Evolutionary conservation across 2,888 invertebrate genomes (phyloP).

Genomic region (Acanthosepion lycidas): DNA sequence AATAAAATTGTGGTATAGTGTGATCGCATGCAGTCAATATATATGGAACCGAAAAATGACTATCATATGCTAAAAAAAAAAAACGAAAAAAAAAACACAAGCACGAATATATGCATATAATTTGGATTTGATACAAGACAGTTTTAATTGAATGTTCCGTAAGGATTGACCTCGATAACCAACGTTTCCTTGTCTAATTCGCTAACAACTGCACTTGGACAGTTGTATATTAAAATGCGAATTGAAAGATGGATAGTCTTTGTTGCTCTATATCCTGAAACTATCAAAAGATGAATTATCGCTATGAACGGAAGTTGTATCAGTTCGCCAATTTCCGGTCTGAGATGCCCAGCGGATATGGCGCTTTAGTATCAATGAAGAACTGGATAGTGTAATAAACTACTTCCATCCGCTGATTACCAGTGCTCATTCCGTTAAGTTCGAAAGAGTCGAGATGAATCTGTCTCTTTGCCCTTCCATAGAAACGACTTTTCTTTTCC

Average conservation of each 20-base stretch:
- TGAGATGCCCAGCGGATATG: not conserved
- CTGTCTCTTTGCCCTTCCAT: no score
- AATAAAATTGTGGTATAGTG: no score
- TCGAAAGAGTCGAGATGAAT: not conserved
- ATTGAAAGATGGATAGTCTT: not conserved
- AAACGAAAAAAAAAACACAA: no score
- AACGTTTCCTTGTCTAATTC: not conserved
- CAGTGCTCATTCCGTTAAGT: not conserved
- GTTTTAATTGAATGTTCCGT: no score
- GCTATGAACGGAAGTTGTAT: not conserved
- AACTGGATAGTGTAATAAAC: not conserved
- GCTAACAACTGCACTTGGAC: not conserved
- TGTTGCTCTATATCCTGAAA: not conserved
- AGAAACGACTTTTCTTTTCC: no score
- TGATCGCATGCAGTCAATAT: no score
- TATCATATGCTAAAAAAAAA: no score
- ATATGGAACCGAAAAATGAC: no score
- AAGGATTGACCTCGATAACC: no score
- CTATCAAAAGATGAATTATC: not conserved
- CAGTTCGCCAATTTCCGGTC: not conserved
- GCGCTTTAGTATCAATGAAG: not conserved
- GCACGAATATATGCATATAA: no score
- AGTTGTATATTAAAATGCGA: not conserved
- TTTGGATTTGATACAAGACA: no score
- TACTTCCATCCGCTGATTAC: not conserved